phyloP scores from a whole-genome alignment of 2,888 invertebrate genomes.

The Callyntrura sp. region DNA sequence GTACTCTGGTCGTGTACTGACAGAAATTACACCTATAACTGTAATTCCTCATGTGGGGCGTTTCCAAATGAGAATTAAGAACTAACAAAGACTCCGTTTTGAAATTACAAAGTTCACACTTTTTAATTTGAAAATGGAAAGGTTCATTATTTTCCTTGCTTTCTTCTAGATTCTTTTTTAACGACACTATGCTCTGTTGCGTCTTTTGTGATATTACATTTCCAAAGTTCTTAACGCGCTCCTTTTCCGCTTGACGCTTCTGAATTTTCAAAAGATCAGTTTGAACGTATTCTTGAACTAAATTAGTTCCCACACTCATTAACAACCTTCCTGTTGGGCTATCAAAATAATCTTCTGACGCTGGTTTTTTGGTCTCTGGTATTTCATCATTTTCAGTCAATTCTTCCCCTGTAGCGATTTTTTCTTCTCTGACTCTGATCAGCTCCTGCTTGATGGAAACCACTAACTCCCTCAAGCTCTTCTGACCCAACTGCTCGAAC shows the following conservation, averaged over 20 bases:
- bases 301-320: slow-evolving; percentile 95
- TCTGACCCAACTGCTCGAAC: slow-evolving; percentile 90
- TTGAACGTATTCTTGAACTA: slow-evolving; percentile 97
- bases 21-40: slow-evolving; percentile 92
- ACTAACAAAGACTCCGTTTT: slow-evolving; percentile 94
- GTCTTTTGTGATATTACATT: slow-evolving; percentile 86
- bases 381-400: slow-evolving; percentile 84
- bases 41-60: slow-evolving; percentile 95
- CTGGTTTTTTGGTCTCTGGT: slow-evolving; percentile 84
- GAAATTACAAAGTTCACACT: slow-evolving; percentile 95
- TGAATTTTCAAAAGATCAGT: slow-evolving; percentile 95
- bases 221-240: slow-evolving; percentile 88
- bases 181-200: slow-evolving; percentile 92
- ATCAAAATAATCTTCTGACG: slow-evolving; percentile 89
- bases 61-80: slow-evolving; percentile 95
- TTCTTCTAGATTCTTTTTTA: slow-evolving; percentile 93
- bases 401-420: slow-evolving; percentile 79
- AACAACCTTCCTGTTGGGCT: slow-evolving; percentile 96
- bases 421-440: slow-evolving; percentile 80
- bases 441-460: slow-evolving; percentile 84
- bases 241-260: slow-evolving; percentile 92
- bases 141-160: slow-evolving; percentile 95
- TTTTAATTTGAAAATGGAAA: slow-evolving; percentile 90
- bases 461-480: slow-evolving; percentile 88
- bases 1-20: slow-evolving; percentile 92